Percentiles rank a stretch among this genome's conserved stretches.
These are phyloP conservation scores for Nephrotoma guestfalica DNA, from an alignment of 2,888 invertebrate genomes.

Conservation along the genomic window DNA sequence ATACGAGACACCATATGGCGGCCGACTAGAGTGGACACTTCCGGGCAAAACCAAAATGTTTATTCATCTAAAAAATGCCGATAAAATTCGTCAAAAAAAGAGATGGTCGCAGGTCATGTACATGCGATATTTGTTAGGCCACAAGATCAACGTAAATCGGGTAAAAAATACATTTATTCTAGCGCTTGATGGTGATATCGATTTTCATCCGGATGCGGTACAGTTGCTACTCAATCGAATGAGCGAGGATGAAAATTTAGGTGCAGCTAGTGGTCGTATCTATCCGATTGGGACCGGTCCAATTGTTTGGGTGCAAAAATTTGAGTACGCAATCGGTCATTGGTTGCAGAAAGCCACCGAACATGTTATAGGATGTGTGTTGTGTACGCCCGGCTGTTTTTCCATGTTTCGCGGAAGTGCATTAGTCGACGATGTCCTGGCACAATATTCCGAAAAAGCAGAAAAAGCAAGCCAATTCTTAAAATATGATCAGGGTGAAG, in stretches of 20 bases:
- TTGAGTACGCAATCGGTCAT: conserved; percentile 84
- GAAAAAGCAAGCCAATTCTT: conserved; percentile 71
- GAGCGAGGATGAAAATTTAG: conserved; percentile 66
- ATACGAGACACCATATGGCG: conserved; percentile 74
- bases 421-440: conserved; percentile 82
- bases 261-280: conserved; percentile 80
- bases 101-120: conserved; percentile 94
- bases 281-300: conserved; percentile 74
- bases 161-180: conserved; percentile 72
- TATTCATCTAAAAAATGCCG: conserved; percentile 79
- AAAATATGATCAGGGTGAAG: conserved; percentile 91
- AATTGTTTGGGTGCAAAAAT: conserved; percentile 77
- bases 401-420: conserved; percentile 78
- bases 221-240: conserved; percentile 68
- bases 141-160: conserved; percentile 48
- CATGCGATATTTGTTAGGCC: conserved; percentile 81
- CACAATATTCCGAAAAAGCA: conserved; percentile 66
- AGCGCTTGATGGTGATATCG: conserved; percentile 79
- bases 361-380: conserved; percentile 77
- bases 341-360: conserved; percentile 89
- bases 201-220: conserved; percentile 70
- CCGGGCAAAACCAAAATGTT: conserved; percentile 75
- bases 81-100: conserved; percentile 75
- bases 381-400: conserved; percentile 87
- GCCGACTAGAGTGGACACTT: conserved; percentile 65